Evolutionary conservation across 2,113 vertebrate species (phyloP).

Genomic region (Oplegnathus fasciatus): DNA sequence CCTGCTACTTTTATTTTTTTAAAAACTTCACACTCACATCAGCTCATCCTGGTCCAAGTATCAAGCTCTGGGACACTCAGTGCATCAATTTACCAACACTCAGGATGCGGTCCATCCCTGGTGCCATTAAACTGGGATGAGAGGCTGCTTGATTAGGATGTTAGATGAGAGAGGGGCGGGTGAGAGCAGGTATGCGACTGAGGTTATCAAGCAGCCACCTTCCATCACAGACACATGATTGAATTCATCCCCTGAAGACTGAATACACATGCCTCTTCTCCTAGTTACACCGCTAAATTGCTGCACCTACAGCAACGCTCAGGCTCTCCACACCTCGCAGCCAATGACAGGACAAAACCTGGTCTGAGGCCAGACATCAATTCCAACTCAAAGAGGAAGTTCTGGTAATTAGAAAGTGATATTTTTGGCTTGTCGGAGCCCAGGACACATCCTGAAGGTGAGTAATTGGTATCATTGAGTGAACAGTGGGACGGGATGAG

Average conservation of each 20-base stretch:
- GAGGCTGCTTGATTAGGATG: conserved; percentile 29
- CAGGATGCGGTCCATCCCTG: conserved; percentile 5
- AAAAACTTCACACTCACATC: conserved; percentile 28
- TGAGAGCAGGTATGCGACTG: conserved; percentile 12
- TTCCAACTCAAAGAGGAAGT: conserved; percentile 44
- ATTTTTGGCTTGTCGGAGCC: conserved; percentile 61
- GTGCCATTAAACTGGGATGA: conserved; percentile 45
- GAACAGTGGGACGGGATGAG: conserved; percentile 70
- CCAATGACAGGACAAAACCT: conserved; percentile 10
- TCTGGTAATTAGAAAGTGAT: conserved; percentile 64
- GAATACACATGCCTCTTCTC: background rate
- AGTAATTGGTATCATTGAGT: conserved; percentile 74
- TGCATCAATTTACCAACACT: conserved; percentile 42
- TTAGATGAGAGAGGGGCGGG: conserved; percentile 7
- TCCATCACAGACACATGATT: conserved; percentile 26
- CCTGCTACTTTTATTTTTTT: background rate
- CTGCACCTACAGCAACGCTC: conserved; percentile 20
- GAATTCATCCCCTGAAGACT: conserved; percentile 11
- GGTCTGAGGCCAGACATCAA: conserved; percentile 25
- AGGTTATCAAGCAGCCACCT: conserved; percentile 20
- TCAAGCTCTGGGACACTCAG: conserved; percentile 29
- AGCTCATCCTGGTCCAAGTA: conserved; percentile 17
- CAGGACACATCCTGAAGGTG: conserved; percentile 62
- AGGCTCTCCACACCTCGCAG: background rate
- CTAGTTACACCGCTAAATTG: background rate